These are phyloP conservation scores for Dione vanillae DNA, from an alignment of 2,888 invertebrate genomes.

Conservation along the genomic window DNA sequence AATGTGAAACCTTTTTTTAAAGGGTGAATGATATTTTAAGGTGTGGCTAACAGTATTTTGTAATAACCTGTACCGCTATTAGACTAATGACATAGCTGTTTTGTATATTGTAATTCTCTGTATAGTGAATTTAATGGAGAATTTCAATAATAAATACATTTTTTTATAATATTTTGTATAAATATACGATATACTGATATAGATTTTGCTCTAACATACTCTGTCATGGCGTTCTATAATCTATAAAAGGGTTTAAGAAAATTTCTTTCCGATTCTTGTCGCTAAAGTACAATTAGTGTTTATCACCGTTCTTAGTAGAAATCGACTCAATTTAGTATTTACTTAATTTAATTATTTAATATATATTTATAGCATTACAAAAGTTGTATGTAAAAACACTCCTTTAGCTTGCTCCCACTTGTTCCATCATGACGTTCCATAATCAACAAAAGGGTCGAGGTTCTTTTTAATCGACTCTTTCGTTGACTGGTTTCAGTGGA, in stretches of 20 bases:
- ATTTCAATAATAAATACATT: not conserved
- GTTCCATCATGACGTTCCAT: not conserved
- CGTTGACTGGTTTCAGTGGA: no score
- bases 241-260: constrained; percentile 5
- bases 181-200: no score
- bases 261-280: constrained; percentile 8
- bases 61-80: no score
- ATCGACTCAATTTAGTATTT: not conserved
- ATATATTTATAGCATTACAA: not conserved
- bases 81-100: not conserved
- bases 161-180: no score
- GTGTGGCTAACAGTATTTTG: no score
- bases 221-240: constrained; percentile 3
- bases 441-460: constrained; percentile 7
- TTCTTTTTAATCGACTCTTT: not conserved
- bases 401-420: not conserved
- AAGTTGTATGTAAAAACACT: not conserved
- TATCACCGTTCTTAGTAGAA: not conserved
- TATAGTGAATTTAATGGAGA: not conserved
- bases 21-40: not conserved
- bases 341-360: not conserved
- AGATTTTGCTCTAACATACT: not conserved
- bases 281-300: not conserved
- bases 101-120: not conserved
- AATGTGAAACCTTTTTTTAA: not conserved